Evolutionary conservation across 1,140 invertebrate genomes (phyloP).

Genomic region (Teleopsis dalmanni): DNA sequence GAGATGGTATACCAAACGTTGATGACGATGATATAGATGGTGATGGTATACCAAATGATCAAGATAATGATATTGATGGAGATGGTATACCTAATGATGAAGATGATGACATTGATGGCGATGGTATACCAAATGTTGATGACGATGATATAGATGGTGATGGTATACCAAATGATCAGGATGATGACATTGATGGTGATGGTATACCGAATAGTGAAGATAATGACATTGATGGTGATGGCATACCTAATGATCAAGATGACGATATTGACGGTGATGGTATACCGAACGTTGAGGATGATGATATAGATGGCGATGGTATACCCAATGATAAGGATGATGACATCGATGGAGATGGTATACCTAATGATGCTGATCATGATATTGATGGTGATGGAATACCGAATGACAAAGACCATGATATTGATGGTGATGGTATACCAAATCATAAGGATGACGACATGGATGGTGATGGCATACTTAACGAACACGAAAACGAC

Average conservation of each 20-base stretch:
- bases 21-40: constrained; percentile 22
- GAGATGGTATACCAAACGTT: constrained; percentile 26
- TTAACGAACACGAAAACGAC: constrained; percentile 27
- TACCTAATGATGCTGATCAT: constrained; percentile 22
- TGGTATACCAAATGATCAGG: constrained; percentile 37
- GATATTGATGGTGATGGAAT: constrained; percentile 38
- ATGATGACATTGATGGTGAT: constrained; percentile 45
- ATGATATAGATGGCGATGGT: constrained; percentile 16
- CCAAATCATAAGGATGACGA: constrained; percentile 22
- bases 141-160: constrained; percentile 39
- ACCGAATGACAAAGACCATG: constrained; percentile 25
- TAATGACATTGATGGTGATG: constrained; percentile 39
- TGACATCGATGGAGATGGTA: constrained; percentile 16
- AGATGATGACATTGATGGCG: constrained; percentile 43
- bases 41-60: constrained; percentile 29
- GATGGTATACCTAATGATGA: constrained; percentile 39
- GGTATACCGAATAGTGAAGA: constrained; percentile 41
- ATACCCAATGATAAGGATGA: constrained; percentile 8
- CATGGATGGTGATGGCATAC: constrained; percentile 31
- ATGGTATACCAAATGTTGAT: constrained; percentile 39
- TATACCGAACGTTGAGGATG: constrained; percentile 25
- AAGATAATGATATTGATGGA: constrained; percentile 36
- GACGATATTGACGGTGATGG: constrained; percentile 44
- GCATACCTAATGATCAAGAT: constrained; percentile 44
- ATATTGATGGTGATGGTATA: constrained; percentile 36